Evolutionary conservation across 2,113 vertebrate genomes (phyloP).

Genomic region (Bagarius yarrelli): DNA sequence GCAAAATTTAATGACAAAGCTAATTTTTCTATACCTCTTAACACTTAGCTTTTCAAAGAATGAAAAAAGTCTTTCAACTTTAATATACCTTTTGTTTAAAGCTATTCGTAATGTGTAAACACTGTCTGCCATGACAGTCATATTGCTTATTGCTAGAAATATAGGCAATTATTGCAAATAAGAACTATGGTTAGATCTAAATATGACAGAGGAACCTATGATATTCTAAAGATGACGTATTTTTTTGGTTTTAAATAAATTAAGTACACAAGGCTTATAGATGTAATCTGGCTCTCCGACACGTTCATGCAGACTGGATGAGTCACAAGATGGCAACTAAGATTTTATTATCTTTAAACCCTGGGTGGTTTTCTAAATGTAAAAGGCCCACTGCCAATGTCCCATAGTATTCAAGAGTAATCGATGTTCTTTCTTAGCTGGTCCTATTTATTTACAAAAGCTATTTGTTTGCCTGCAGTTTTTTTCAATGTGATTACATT

Average conservation of each 20-base stretch:
- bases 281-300: conserved; percentile 11
- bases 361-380: conserved; percentile 43
- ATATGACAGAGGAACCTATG: neutral
- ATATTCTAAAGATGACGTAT: neutral
- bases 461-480: conserved; percentile 32
- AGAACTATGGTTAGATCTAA: too few species aligned
- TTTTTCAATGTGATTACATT: conserved; percentile 35
- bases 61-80: neutral
- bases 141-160: neutral
- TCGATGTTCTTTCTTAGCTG: conserved; percentile 32
- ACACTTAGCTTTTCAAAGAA: neutral
- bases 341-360: conserved; percentile 42
- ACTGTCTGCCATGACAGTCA: neutral
- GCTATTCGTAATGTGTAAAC: neutral
- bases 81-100: neutral
- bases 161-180: neutral
- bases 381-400: conserved; percentile 37
- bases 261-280: conserved; percentile 11
- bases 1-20: neutral
- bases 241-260: neutral
- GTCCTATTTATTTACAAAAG: conserved; percentile 28
- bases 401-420: conserved; percentile 32
- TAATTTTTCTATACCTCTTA: neutral
- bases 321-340: conserved; percentile 40
- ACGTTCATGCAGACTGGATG: conserved; percentile 33